Evolutionary conservation across 2,113 vertebrate species (phyloP).

Genomic region (Cavia aperea): DNA sequence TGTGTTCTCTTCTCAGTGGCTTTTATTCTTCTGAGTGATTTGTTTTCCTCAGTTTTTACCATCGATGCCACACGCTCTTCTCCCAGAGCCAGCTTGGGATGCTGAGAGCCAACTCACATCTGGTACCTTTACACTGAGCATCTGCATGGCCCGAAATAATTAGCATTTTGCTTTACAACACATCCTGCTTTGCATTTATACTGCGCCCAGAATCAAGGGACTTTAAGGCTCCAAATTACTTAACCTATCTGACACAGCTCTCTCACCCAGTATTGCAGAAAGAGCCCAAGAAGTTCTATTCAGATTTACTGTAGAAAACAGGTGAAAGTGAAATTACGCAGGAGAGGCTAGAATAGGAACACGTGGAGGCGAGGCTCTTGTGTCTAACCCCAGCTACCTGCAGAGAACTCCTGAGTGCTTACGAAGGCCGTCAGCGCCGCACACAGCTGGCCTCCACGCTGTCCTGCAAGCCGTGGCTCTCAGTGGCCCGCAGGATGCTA

Average conservation of each 20-base stretch:
- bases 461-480: background rate
- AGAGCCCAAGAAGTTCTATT: slow-evolving; percentile 54
- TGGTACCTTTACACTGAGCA: slow-evolving; percentile 59
- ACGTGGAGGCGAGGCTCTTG: slow-evolving; percentile 46
- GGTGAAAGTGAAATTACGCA: slow-evolving; percentile 50
- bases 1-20: slow-evolving; percentile 14
- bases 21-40: slow-evolving; percentile 55
- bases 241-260: slow-evolving; percentile 33
- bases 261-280: slow-evolving; percentile 42
- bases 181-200: slow-evolving; percentile 67
- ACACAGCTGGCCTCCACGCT: background rate
- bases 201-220: slow-evolving; percentile 59
- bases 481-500: background rate
- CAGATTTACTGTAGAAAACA: slow-evolving; percentile 56
- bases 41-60: slow-evolving; percentile 42
- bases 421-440: slow-evolving; percentile 26
- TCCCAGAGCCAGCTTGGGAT: slow-evolving; percentile 37
- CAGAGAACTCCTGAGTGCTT: background rate
- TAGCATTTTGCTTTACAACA: slow-evolving; percentile 56
- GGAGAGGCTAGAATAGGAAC: slow-evolving; percentile 41
- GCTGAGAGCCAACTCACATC: slow-evolving; percentile 54
- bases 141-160: slow-evolving; percentile 53
- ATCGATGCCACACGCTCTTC: background rate
- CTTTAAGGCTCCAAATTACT: slow-evolving; percentile 56
- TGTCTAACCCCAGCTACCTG: slow-evolving; percentile 9